Percentiles rank a stretch among this genome's conserved stretches.
phyloP scores from a whole-genome alignment of 2,797 vertebrate genomes.

The Catamblyrhynchus diadema region DNA sequence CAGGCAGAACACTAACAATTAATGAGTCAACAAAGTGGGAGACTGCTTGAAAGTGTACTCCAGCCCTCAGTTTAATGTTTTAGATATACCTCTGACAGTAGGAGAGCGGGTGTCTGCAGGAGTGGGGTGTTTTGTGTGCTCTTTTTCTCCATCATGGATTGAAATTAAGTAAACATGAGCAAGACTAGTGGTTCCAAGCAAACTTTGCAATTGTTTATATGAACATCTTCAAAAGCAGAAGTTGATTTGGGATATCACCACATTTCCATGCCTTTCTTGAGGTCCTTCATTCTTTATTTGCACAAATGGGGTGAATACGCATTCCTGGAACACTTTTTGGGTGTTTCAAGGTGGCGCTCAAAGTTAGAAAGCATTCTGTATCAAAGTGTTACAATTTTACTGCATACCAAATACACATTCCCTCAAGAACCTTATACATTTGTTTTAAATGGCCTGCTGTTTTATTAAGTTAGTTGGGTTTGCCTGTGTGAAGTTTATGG shows the following conservation, averaged over 20 bases:
- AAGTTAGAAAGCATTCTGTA: not conserved
- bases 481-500: not conserved
- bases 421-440: not conserved
- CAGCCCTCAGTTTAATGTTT: not conserved
- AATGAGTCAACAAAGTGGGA: not conserved
- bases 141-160: not conserved
- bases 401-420: not conserved
- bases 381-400: not conserved
- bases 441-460: not conserved
- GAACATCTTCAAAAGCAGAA: not conserved
- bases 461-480: not conserved
- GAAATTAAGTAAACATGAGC: not conserved
- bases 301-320: not conserved
- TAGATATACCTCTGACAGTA: not conserved
- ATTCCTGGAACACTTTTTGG: not conserved
- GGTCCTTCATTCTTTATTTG: not conserved
- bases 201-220: not conserved
- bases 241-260: not conserved
- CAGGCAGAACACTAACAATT: not conserved
- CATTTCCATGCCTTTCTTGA: not conserved
- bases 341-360: not conserved
- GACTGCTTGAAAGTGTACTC: not conserved
- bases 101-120: accelerated
- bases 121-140: accelerated
- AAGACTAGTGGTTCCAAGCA: not conserved